These are phyloP conservation scores for Malurus cyaneus DNA, from an alignment of 2,113 vertebrate genomes.

Conservation along the genomic window DNA sequence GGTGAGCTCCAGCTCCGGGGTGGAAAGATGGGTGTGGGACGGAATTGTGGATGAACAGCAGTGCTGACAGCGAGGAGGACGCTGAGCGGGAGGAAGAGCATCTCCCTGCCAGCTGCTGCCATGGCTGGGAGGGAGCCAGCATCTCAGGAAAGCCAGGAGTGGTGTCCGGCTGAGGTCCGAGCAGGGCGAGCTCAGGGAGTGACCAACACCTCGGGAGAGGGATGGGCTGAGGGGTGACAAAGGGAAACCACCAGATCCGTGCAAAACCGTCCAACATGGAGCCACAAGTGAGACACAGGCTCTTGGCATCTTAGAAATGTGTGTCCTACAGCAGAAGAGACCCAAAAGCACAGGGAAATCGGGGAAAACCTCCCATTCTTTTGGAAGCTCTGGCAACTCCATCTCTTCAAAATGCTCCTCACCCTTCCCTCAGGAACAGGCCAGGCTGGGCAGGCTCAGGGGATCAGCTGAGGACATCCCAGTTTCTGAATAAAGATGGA, in stretches of 20 bases:
- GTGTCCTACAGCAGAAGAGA: not conserved
- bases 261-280: not conserved
- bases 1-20: accelerated
- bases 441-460: not conserved
- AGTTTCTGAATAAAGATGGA: not conserved
- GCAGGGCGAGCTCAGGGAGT: not conserved
- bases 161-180: accelerated
- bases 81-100: not conserved
- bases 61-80: not conserved
- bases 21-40: not conserved
- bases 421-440: not conserved
- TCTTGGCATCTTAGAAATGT: accelerated
- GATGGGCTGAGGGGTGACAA: not conserved
- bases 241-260: not conserved
- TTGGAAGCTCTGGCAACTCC: not conserved
- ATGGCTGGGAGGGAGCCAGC: accelerated
- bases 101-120: not conserved
- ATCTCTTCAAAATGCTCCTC: not conserved
- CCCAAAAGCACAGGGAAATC: accelerated
- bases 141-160: not conserved
- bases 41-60: not conserved
- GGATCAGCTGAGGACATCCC: not conserved
- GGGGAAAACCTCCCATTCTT: not conserved
- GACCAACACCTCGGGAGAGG: accelerated
- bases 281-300: accelerated